Evolutionary conservation across 2,113 vertebrate species (phyloP).

Genomic region (Elaphurus davidianus): DNA sequence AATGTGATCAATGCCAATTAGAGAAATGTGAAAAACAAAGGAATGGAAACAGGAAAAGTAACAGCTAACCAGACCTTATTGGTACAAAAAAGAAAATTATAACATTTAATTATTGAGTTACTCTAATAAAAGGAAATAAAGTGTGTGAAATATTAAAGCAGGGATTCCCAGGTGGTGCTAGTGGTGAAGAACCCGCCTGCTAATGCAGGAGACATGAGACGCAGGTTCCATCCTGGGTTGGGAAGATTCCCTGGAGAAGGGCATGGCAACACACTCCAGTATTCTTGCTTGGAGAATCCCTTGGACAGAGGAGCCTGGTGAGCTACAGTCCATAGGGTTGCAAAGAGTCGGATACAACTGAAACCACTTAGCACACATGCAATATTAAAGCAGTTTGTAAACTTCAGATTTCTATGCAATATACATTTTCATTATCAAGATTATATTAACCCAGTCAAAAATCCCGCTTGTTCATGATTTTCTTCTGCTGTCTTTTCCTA

Average conservation of each 20-base stretch:
- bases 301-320: not conserved
- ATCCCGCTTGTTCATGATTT: not conserved
- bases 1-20: not conserved
- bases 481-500: not conserved
- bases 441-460: not conserved
- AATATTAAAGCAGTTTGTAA: not conserved
- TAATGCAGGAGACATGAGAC: not conserved
- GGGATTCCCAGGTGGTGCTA: not conserved
- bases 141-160: not conserved
- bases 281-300: not conserved
- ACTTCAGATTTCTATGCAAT: not conserved
- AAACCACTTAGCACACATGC: not conserved
- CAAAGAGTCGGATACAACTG: not conserved
- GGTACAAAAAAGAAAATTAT: not conserved
- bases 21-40: not conserved
- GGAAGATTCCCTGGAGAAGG: not conserved
- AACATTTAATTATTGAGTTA: not conserved
- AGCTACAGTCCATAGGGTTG: not conserved
- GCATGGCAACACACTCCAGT: not conserved
- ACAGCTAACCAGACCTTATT: not conserved
- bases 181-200: not conserved
- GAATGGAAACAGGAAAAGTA: not conserved
- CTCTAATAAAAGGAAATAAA: not conserved
- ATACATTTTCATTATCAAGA: constrained; percentile 5
- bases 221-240: not conserved